Percentiles rank a stretch among this genome's conserved stretches.
Evolutionary conservation across 2,113 vertebrate species (phyloP).

Genomic region (Corydoras sp.): DNA sequence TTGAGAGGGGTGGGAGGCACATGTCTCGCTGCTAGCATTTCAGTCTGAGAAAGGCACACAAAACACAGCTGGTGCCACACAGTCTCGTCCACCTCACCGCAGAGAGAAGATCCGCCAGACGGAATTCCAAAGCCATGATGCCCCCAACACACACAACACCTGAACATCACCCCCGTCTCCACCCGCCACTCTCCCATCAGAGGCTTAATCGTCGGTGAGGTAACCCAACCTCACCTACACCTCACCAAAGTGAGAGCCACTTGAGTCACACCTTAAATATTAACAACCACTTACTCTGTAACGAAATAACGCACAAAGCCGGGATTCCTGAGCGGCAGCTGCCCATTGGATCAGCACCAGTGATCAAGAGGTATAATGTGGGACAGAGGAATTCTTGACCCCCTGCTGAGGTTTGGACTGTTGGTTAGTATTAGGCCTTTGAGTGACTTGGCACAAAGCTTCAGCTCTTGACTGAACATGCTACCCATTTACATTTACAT

Average conservation of each 20-base stretch:
- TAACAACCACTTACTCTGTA: background rate
- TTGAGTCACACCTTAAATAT: background rate
- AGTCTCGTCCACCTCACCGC: conserved; percentile 48
- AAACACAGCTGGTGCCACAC: conserved; percentile 44
- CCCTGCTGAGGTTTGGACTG: conserved; percentile 25
- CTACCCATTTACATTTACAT: too few species aligned
- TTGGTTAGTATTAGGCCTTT: conserved; percentile 28
- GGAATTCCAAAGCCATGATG: conserved; percentile 9
- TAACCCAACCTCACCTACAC: too few species aligned
- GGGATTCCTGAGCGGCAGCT: background rate
- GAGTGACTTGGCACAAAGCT: conserved; percentile 8
- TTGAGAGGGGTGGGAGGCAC: conserved; percentile 6
- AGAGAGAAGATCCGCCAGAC: conserved; percentile 16
- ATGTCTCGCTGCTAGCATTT: conserved; percentile 39
- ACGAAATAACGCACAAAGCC: background rate
- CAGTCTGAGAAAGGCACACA: conserved; percentile 31
- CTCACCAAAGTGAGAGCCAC: background rate
- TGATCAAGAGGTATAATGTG: conserved; percentile 31
- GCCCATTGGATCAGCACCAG: conserved; percentile 1
- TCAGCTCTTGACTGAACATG: background rate
- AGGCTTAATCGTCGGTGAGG: too few species aligned
- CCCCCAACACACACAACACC: background rate
- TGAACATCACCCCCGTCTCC: background rate
- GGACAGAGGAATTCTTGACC: conserved; percentile 27
- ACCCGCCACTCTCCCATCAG: too few species aligned